Base-by-base conservation (phyloP, 2,888 invertebrate genomes). In the Eupithecia vulgata region DNA sequence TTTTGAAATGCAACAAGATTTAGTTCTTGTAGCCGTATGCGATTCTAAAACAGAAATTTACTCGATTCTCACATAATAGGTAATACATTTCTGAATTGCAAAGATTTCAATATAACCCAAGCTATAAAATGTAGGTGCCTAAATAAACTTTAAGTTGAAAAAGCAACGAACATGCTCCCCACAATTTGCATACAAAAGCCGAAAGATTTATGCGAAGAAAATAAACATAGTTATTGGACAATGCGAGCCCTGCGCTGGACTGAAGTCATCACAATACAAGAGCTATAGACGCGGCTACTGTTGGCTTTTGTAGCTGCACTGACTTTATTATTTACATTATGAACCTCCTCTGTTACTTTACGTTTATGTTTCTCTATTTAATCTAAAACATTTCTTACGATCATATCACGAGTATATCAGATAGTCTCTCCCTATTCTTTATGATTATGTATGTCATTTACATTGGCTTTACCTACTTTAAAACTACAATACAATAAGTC, bases 131-230 rank as follows among this genome's bases (percentile, higher is more conserved):
- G n/a, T 34, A 67, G 67, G 67, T 68, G 59, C 34, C 52, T 52
- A 45, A 69, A 69, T 69, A 69, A 69, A 42, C 68, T 34, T 45
- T 25, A 59, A 69, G 61, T 61, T 69, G 30, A 42, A 72, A 70
- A 72, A 74, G 74, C 80, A 82, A 80, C 84, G 83, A 84, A 84
- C 84, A 83, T 78, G 82, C 82, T 80, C 79, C 81, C 79, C 78
- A 79, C 79, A 83, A 89, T 90, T 86, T 87, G 86, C 89, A 89
- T 89, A 90, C 90, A 89, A 90, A 89, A 87, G 82, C 80, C 83
- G 82, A 72, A 75, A 75, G 75, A 75, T 75, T 75, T 75, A 75
- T 75, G 75, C 70, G 75, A 70, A 72, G 85, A 86, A 86, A 87
- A 86, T 84, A 83, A 81, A 83, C 81, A 85, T 85, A 87, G 88